These are phyloP conservation scores for Scyliorhinus canicula DNA, from an alignment of 2,797 vertebrate genomes.

Conservation along the genomic window DNA sequence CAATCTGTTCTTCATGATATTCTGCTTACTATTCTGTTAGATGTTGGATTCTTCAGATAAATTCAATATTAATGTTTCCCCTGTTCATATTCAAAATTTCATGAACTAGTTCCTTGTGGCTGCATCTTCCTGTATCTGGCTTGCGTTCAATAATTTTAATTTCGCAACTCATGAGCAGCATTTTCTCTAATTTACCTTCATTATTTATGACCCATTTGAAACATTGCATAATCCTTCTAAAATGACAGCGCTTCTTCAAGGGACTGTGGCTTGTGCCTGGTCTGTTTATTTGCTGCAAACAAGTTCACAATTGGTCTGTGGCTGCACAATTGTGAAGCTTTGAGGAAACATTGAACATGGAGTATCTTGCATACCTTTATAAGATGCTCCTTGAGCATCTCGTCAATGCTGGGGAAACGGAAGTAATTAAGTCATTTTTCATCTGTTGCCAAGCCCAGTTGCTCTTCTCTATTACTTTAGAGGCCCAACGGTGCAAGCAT, in stretches of 20 bases:
- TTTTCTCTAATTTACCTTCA: background rate
- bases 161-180: background rate
- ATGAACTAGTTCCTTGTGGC: background rate
- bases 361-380: background rate
- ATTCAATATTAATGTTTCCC: conserved; percentile 24
- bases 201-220: background rate
- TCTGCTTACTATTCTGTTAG: background rate
- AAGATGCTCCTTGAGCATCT: background rate
- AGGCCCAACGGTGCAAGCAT: background rate
- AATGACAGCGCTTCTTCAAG: background rate
- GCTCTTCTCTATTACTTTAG: background rate
- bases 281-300: background rate
- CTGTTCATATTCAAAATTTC: conserved; percentile 12
- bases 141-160: background rate
- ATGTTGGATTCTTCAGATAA: background rate
- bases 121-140: background rate
- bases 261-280: no score
- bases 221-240: background rate
- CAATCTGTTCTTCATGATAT: background rate
- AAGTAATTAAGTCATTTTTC: background rate
- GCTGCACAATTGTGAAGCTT: no score
- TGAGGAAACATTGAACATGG: no score
- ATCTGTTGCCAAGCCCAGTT: background rate
- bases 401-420: background rate
- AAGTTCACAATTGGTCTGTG: no score